phyloP scores from a whole-genome alignment of 2,113 vertebrate genomes.

The Oreocharis arfaki region DNA sequence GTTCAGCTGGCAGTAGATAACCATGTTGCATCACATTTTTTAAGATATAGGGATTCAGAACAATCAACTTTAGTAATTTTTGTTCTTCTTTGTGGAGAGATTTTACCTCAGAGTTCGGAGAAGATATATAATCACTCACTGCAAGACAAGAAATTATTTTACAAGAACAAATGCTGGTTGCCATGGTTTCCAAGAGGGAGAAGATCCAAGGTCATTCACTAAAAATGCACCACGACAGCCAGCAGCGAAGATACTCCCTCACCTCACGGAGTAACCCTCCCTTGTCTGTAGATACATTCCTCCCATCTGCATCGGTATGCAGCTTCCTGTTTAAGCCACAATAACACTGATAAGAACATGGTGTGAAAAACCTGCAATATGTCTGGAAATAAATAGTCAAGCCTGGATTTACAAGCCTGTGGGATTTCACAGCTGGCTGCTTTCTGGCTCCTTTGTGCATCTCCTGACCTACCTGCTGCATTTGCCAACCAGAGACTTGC shows the following conservation, averaged over 20 bases:
- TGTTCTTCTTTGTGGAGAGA: not conserved
- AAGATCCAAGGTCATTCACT: conserved; percentile 54
- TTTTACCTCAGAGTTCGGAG: not conserved
- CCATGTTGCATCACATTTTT: not conserved
- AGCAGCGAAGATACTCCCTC: not conserved
- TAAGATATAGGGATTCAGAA: not conserved
- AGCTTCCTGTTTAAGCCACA: not conserved
- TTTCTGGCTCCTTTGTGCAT: not conserved
- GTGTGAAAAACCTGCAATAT: not conserved
- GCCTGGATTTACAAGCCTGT: not conserved
- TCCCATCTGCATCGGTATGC: not conserved
- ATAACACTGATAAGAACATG: not conserved
- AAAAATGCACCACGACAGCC: not conserved
- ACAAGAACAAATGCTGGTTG: conserved; percentile 47
- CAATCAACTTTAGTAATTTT: not conserved
- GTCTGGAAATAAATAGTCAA: not conserved
- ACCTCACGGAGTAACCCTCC: accelerated
- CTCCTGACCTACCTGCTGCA: not conserved
- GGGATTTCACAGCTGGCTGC: not conserved
- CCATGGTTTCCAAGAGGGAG: conserved; percentile 61
- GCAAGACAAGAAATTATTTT: conserved; percentile 52
- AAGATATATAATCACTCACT: conserved; percentile 27
- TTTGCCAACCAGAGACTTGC: not conserved
- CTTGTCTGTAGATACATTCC: not conserved
- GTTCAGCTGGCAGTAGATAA: not conserved